These are phyloP conservation scores for Autographa gamma DNA, from an alignment of 2,888 invertebrate species.

Conservation along the genomic window DNA sequence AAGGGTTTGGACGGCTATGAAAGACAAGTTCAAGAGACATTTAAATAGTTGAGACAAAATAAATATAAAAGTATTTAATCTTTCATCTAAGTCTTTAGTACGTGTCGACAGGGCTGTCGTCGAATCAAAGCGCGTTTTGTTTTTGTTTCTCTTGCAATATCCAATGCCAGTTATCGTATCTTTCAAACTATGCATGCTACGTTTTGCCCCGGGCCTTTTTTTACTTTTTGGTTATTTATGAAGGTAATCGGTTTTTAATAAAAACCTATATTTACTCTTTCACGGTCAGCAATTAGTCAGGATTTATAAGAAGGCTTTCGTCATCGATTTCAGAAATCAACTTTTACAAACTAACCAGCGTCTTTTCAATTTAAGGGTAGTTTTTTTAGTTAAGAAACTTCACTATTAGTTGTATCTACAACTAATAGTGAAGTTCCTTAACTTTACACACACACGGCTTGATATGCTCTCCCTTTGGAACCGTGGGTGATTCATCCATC, in stretches of 20 bases:
- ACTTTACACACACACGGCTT: no score
- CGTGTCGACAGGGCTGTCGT: conserved; percentile 61
- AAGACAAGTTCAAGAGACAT: conserved; percentile 22
- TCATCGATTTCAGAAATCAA: not conserved
- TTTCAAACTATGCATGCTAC: conserved; percentile 10
- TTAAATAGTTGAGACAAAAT: conserved; percentile 35
- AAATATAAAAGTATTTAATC: conserved; percentile 47
- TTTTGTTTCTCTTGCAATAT: conserved; percentile 38
- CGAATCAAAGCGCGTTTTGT: conserved; percentile 48
- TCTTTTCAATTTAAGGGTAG: no score
- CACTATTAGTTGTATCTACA: no score
- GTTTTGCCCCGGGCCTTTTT: no score
- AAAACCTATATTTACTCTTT: not conserved
- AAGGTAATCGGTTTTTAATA: no score
- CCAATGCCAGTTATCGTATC: conserved; percentile 9
- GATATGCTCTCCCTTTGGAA: no score
- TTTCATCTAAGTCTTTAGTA: conserved; percentile 52
- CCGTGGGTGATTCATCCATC: not conserved
- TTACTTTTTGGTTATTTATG: no score
- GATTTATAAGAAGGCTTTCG: not conserved
- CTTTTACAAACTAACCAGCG: not conserved
- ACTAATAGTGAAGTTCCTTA: no score
- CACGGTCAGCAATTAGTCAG: not conserved
- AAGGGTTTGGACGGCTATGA: conserved; percentile 19
- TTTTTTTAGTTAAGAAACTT: no score